Base-by-base conservation (phyloP, 2,888 invertebrate genomes). In the Hyposoter dolosus region DNA sequence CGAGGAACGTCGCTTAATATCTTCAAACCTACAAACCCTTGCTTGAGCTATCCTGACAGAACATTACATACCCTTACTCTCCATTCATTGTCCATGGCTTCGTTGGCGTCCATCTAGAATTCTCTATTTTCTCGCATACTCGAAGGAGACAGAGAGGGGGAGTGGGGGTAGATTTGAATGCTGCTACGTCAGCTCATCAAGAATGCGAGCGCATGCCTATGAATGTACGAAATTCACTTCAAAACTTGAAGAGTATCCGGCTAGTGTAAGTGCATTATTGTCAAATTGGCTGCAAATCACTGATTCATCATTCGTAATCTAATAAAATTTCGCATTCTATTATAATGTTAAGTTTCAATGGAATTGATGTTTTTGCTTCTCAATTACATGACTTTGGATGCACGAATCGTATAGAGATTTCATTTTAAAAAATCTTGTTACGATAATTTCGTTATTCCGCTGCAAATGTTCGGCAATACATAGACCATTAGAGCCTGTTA, bases 71-170 rank as follows among this genome's bases (percentile, higher is more conserved):
- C 53, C 82, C 77, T 50, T 72, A 19, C 66, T 43, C 68, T 19
- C 60, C 56, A 35, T 35, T 40, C 69, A 56, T 45, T 45, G 60
- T 69, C n/a, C 53, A 75, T 19, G 23, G 43, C 40, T 79, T 83
- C 76, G 40, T 56, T 75, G 79, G 72, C 75, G 78, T 69, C 75
- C 35, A 32, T 60, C 47, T 65, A 72, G 80, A 80, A 80, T 85
- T 80, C 79, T 72, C 72, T 19, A 66, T 68, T 32, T 74, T 19
- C 40, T 83, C 3, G 74, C 63, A 69, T 72, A 80, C 76, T 77
- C 56, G 28, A 66, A 47, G 15, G 28, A 56, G 47, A 50, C 9
- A 5, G 6, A 40, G 19, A 68, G 66, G 15, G 50, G 66, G 28
- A 23, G 56, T n/a, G n/a, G n/a, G 40, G 66, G 19, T 40, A 72